Evolutionary conservation across 2,888 invertebrate genomes (phyloP), one percentile per base, ranked within the genome.

Genomic region (Pardosa pseudoannulata): DNA sequence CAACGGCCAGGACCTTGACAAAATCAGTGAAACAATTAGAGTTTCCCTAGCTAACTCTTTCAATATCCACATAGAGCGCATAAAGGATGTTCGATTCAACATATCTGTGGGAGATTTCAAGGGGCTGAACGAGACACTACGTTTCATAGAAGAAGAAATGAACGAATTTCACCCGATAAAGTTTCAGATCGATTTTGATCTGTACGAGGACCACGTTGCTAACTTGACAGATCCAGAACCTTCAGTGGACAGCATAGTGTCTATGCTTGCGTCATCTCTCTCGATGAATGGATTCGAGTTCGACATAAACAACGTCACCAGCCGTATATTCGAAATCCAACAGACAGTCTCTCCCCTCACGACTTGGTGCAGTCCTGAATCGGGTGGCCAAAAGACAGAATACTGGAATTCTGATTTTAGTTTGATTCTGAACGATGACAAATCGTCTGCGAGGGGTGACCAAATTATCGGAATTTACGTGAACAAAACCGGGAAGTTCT

Each of bases 401-500:
- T 89, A 89, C 50, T 85, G 85, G 88, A 89, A 89, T 80, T 75
- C 81, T 0, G 88, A 89, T 1, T 89, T 89, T 29, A 72, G 13
- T 0, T 31, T 89, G 13, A 36, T 87, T 27, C 64, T 85, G 19
- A 71, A 78, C n/a, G 78, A 88, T n/a, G 71, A 82, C 23, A 71
- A 75, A 16, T 29, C 71, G 9, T 73, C 85, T 11, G 23, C 11
- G 19, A 31, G 23, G 0, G 65, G 19, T 9, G 72, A 76, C 11
- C 46, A 39, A 73, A 75, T 85, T 13, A 80, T 71, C 67, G 75
- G 76, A 13, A 65, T 89, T 16, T 89, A 88, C 56, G 82, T 90
- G 11, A 89, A 89, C 62, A 79, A 86, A 62, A 90, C 89, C 0
- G 89, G 88, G 1, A 83, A 79, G 39, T 80, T 78, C 28, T 90